Base-by-base conservation (phyloP, 1,140 invertebrate species). In the Temnothorax longispinosus region DNA sequence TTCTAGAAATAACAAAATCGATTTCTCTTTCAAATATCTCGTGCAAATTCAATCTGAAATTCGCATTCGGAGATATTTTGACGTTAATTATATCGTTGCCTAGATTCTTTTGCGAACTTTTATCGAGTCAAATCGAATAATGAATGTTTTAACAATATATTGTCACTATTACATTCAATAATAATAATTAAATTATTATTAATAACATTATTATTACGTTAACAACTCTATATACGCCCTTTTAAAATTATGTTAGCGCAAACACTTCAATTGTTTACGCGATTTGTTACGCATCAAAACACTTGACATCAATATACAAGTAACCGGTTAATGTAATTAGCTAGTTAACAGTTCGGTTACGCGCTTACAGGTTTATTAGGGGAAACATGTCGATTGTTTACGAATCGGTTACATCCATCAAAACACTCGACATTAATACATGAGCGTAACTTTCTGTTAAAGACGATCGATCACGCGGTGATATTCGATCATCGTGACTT, bases 401-500 rank as follows among this genome's bases (percentile, higher is more conserved):
- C 62, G 27, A 69, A 52, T 69, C 8, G 13, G 15, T 77, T 47
- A 47, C 41, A 64, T 69, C 44, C 62, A 80, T 80, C 62, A 80
- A 78, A 64, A 65, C 21, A 78, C 11, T 21, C n/a, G 60, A 35
- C 56, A 32, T 41, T 44, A 78, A 78, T 50, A n/a, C 38, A 56
- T 13, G n/a, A n/a, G 52, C 11, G 5, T 35, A 54, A 81, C 35
- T 69, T 80, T 80, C 18, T 80, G 15, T 80, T 54, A 81, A 71
- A 56, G 32, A 69, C 64, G 54, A 80, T 67, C 44, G 60, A 80
- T 32, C 38, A 52, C 44, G 27, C n/a, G 13, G 4, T 47, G 71
- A 58, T 74, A 74, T 41, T 60, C 21, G 50, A 72, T 82, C 69
- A 84, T 38, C 18, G 54, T 47, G 54, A 82, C 41, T 32, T 69